phyloP scores from a whole-genome alignment of 2,797 vertebrate genomes.

The Bradypodion pumilum region DNA sequence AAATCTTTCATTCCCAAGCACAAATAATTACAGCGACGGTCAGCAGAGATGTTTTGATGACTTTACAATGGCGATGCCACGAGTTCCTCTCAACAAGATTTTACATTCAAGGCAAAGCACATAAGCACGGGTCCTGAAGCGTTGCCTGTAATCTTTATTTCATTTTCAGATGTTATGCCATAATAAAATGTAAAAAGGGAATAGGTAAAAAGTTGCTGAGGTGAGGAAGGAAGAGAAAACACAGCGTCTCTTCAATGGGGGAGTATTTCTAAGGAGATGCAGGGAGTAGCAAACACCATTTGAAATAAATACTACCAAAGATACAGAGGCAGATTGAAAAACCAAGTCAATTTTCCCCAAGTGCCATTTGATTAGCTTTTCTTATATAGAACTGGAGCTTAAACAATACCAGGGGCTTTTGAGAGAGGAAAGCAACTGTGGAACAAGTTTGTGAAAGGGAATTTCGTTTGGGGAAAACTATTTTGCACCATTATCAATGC shows the following conservation, averaged over 20 bases:
- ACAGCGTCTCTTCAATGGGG: conserved; percentile 74
- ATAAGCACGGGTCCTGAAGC: conserved; percentile 74
- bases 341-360: conserved; percentile 77
- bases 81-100: conserved; percentile 71
- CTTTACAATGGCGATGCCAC: conserved; percentile 64
- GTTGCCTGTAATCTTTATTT: conserved; percentile 81
- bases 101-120: conserved; percentile 76
- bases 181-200: conserved; percentile 82
- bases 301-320: conserved; percentile 78
- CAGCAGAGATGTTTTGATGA: conserved; percentile 71
- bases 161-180: conserved; percentile 79
- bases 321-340: conserved; percentile 78
- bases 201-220: conserved; percentile 80
- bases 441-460: conserved; percentile 71
- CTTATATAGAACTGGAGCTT: conserved; percentile 72
- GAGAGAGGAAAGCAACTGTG: conserved; percentile 57
- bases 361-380: conserved; percentile 78
- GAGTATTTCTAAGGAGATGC: conserved; percentile 78
- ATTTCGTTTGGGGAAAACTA: conserved; percentile 71
- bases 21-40: conserved; percentile 78
- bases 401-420: conserved; percentile 73
- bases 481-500: conserved; percentile 75
- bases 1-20: conserved; percentile 75
- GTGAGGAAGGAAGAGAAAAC: conserved; percentile 67
- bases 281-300: conserved; percentile 78